Evolutionary conservation across 2,797 vertebrate genomes (phyloP).

Genomic region (Lycodopsis pacificus): DNA sequence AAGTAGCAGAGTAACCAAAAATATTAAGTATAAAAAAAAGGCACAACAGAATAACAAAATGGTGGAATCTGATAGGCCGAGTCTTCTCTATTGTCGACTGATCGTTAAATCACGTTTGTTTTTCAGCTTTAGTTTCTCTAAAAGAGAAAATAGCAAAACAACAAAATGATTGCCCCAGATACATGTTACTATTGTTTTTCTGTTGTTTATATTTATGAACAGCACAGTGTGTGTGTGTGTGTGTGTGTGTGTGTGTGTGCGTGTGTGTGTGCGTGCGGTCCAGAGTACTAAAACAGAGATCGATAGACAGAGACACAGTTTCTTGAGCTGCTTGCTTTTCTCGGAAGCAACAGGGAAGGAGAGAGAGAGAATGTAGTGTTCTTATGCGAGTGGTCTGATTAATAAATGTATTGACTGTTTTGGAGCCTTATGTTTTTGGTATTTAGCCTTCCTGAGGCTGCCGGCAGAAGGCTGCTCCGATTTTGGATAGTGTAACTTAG

Average conservation of each 20-base stretch:
- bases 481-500: too few relatives aligned
- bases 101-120: background rate
- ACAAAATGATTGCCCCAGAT: background rate
- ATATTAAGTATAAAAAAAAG: too few relatives aligned
- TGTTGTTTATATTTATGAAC: background rate
- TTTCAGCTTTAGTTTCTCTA: background rate
- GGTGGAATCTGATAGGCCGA: background rate
- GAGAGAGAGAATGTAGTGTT: background rate
- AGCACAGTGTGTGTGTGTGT: background rate
- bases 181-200: background rate
- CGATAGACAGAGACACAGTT: background rate
- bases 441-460: too few relatives aligned
- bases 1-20: too few relatives aligned
- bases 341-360: background rate
- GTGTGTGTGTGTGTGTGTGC: background rate
- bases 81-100: background rate
- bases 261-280: background rate
- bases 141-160: background rate
- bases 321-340: background rate
- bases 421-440: background rate
- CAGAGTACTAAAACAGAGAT: slow-evolving; percentile 1
- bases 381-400: background rate
- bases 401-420: background rate
- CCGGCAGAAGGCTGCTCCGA: too few relatives aligned
- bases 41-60: too few relatives aligned